Base-by-base conservation (phyloP, 2,888 invertebrate species). In the Melipona beecheii region DNA sequence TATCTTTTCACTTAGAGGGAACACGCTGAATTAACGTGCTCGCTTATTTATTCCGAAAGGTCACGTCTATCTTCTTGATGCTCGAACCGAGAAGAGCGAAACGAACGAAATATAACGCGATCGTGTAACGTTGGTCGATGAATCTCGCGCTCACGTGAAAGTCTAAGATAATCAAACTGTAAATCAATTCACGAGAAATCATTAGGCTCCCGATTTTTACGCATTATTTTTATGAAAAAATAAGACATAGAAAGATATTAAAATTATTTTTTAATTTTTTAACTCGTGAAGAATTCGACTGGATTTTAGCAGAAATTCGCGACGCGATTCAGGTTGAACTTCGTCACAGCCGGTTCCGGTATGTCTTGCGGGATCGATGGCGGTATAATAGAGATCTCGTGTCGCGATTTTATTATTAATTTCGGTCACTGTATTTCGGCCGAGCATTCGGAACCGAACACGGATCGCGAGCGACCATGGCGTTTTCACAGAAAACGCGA, bases 341-440 rank as follows among this genome's bases (percentile, higher is more conserved):
- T 24, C 24, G 2, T 24, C 5, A 6, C 17, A 15, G 31, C 0
- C 0, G 56, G 13, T 13, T 43, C 11, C 21, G 1, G 19, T 11
- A 21, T 11, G 24, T 52, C 24, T n/a, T 2, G 3, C 17, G 17
- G 43, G 52, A 43, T 36, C 52, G 19, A 21, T 19, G n/a, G 52
- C 6, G 21, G 19, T 27, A 64, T 60, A 78, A 75, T 52, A 15
- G 50, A 4, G n/a, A 58, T 6, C 27, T 13, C 49, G 24, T 31
- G 17, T 4, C 31, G 2, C 50, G 27, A 77, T 78, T 56, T 78
- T 66, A 52, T 31, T 43, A 54, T 66, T 81, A 60, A 78, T 72
- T 52, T 21, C 66, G 13, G 13, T 58, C 43, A 31, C n/a, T 13
- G 27, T 24, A 21, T 54, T 69, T 70, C 15, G 64, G 5, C 17